A percentile compares a stretch with the other conserved stretches of the same genome.
These are phyloP conservation scores for Alligator sinensis DNA, from an alignment of 2,113 vertebrate species.

Conservation along the genomic window DNA sequence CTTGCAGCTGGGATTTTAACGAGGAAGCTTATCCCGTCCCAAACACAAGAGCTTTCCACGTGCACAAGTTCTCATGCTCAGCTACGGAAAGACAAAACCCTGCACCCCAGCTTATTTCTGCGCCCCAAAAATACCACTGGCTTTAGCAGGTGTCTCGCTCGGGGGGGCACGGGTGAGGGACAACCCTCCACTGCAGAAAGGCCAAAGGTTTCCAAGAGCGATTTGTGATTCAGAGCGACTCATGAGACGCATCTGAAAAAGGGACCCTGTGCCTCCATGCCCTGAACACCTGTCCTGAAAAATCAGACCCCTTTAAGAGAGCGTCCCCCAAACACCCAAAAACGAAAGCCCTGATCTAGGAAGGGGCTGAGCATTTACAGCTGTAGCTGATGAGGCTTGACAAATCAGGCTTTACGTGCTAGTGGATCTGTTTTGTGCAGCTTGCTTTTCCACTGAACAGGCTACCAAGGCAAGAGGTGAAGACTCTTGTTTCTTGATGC, in stretches of 20 bases:
- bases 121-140: neutral
- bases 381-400: neutral
- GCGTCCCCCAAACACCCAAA: neutral
- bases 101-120: neutral
- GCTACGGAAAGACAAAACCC: neutral
- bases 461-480: neutral
- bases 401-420: neutral
- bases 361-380: neutral
- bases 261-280: neutral
- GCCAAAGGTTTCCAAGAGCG: neutral
- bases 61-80: neutral
- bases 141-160: rapidly evolving
- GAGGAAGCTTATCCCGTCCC: neutral
- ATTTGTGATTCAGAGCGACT: neutral
- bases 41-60: neutral
- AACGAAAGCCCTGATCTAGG: neutral
- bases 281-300: rapidly evolving
- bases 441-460: neutral
- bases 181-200: neutral
- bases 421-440: neutral
- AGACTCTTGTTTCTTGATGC: neutral
- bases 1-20: neutral
- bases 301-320: neutral
- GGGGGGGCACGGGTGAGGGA: neutral
- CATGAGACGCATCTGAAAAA: neutral